Conservation (phyloP, 2,888 invertebrate species). For the Drosophila melanocephala region DNA sequence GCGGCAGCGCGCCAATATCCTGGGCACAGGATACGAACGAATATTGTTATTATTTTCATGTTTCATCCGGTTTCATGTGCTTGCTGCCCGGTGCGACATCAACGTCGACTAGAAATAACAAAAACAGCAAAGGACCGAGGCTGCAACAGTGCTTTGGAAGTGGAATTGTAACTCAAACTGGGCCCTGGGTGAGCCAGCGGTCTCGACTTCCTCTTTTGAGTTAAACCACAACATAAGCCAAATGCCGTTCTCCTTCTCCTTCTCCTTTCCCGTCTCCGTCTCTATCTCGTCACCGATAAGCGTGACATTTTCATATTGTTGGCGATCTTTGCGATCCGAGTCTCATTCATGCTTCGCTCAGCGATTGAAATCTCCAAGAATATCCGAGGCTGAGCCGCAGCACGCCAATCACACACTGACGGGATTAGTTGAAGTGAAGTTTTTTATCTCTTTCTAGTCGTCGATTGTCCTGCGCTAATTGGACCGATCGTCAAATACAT, state of each 20-base stretch:
- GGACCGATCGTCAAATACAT: slow-evolving; percentile 47
- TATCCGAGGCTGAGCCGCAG: slow-evolving; percentile 53
- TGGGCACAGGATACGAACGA: slow-evolving; percentile 74
- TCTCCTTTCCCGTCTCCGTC: slow-evolving; percentile 23
- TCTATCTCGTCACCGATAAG: slow-evolving; percentile 74
- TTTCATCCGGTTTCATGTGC: slow-evolving; percentile 71
- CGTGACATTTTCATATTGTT: slow-evolving; percentile 84
- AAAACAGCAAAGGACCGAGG: slow-evolving; percentile 29
- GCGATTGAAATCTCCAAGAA: slow-evolving; percentile 64
- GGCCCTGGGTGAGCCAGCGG: slow-evolving; percentile 50
- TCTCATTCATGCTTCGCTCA: slow-evolving; percentile 50
- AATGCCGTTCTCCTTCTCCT: slow-evolving; percentile 20
- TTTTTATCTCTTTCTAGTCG: slow-evolving; percentile 48
- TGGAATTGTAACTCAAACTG: slow-evolving; percentile 44
- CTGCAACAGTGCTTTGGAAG: slow-evolving; percentile 9
- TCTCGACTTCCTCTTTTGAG: slow-evolving; percentile 62
- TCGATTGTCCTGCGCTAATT: slow-evolving; percentile 59
- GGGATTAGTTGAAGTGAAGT: slow-evolving; percentile 74
- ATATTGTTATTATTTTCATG: slow-evolving; percentile 74
- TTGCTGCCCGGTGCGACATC: too few relatives aligned
- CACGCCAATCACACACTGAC: slow-evolving; percentile 83
- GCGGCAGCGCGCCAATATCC: slow-evolving; percentile 70
- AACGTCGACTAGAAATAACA: slow-evolving; percentile 44
- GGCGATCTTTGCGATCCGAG: slow-evolving; percentile 66
- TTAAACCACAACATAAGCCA: slow-evolving; percentile 71